Base-by-base conservation (phyloP, 2,113 vertebrate species). In the Phrynosoma blainvillii region DNA sequence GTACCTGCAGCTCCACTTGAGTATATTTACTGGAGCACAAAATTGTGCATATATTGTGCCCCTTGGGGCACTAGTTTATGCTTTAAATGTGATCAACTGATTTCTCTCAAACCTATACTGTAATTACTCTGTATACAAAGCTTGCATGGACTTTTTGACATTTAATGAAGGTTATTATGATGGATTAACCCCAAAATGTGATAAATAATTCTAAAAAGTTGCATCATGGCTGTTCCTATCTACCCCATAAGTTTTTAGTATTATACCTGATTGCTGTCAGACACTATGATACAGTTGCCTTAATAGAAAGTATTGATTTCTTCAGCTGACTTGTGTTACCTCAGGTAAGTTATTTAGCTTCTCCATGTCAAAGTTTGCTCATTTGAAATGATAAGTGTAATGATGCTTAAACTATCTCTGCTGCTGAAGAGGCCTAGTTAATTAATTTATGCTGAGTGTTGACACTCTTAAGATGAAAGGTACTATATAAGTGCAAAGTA, bases 291-390 rank as follows among this genome's bases (percentile, higher is more conserved):
- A 77, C 65, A 68, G 80, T 54, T 77, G 80, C 40, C 36, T 42
- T 76, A 68, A 77, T 90, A 94, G 90, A 93, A 95, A 90, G 59
- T 52, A 70, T 1, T 70, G 86, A 82, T 92, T 89, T 93, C 32
- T 83, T n/a, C 73, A 40, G 40, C 84, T 65, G 77, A 84, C 80
- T 71, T 70, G 1, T 66, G 0, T 10, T 84, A 94, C 91, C 92
- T 92, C 54, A 21, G 71, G 42, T 88, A 91, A 93, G 85, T 84
- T 82, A 89, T 70, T 86, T 2, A 23, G 23, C 66, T 13, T 89
- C 82, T 82, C 14, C 1, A 75, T 66, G 85, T 88, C 91, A 86
- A 89, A 88, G 88, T 84, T 11, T 92, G 76, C 42, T 13, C 54
- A 9, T 87, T 84, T 87, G 84, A 2, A 10, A 87, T 89, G 92